Evolutionary conservation across 2,888 invertebrate genomes (phyloP).

Genomic region (Lasioglossum zephyrum): DNA sequence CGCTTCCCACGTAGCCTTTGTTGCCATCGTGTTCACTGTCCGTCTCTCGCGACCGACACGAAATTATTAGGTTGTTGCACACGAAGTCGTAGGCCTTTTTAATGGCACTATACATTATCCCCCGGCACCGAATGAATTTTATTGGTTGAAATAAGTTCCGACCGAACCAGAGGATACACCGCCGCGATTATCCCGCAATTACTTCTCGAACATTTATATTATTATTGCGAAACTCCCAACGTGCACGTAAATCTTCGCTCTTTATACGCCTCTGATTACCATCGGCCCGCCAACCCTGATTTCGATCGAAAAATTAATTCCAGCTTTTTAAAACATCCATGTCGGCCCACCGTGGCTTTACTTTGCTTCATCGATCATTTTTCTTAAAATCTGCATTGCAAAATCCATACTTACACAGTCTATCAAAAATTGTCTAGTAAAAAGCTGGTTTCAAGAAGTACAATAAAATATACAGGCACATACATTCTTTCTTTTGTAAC

Average conservation of each 20-base stretch:
- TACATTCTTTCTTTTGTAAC: not conserved
- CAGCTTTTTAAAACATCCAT: not conserved
- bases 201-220: constrained; percentile 2
- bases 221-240: not conserved
- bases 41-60: constrained; percentile 41
- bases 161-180: not conserved
- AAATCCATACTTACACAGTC: too few relatives aligned
- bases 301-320: not conserved
- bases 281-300: not conserved
- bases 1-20: constrained; percentile 50
- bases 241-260: not conserved
- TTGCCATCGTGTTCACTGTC: constrained; percentile 41
- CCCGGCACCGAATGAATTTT: constrained; percentile 8
- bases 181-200: constrained; percentile 5
- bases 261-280: not conserved
- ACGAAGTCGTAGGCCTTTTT: constrained; percentile 38
- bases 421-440: not conserved
- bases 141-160: constrained; percentile 16
- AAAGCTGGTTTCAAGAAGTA: not conserved
- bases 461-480: not conserved
- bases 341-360: not conserved
- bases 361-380: not conserved
- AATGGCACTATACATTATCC: constrained; percentile 12
- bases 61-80: constrained; percentile 66
- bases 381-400: not conserved